Evolutionary conservation across 1,140 invertebrate genomes (phyloP), one percentile per base, ranked within the genome.

Genomic region (Drosophila lini): DNA sequence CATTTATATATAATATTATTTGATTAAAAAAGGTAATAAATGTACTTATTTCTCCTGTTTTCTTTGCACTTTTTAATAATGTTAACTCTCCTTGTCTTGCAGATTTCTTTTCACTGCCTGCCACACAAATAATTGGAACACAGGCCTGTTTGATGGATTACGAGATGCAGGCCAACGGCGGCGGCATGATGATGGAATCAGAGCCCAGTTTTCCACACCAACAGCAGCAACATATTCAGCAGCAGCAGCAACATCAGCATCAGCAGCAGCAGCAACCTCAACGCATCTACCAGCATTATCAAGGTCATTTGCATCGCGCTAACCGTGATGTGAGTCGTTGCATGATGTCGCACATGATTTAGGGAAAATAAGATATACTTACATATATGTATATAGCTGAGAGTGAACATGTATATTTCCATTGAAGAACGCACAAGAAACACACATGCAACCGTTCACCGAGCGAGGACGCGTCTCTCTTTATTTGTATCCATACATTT

Each of bases 291-390:
- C 89, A 88, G 68, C 80, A 86, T 79, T 91, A 90, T 90, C 90
- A 91, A 91, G 90, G 90, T 89, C 90, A 91, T 80, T 91, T 91
- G 83, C 90, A 91, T 79, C 90, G 90, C 83, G 76, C 90, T 77
- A 91, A 91, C 81, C 90, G 90, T 73, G 90, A 91, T 86, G 90
- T 91, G 80, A 91, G 90, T 91, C 90, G 90, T 91, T 91, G 90
- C 86, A 91, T 91, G 86, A 83, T 90, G 81, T 91, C 90, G 76
- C 90, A 91, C 71, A 91, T 91, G 90, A 91, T 91, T 74, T 91
- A 89, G 64, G 90, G 57, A 48, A 67, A 36, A 42, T 25, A 58
- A 57, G 34, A 40, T 50, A 36, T 28, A 47, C 32, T 25, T 28
- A 47, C 32, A 34, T 28, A 34, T 25, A 53, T 75, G 45, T 75